phyloP scores from a whole-genome alignment of 2,888 invertebrate genomes.

The Spodoptera exigua region DNA sequence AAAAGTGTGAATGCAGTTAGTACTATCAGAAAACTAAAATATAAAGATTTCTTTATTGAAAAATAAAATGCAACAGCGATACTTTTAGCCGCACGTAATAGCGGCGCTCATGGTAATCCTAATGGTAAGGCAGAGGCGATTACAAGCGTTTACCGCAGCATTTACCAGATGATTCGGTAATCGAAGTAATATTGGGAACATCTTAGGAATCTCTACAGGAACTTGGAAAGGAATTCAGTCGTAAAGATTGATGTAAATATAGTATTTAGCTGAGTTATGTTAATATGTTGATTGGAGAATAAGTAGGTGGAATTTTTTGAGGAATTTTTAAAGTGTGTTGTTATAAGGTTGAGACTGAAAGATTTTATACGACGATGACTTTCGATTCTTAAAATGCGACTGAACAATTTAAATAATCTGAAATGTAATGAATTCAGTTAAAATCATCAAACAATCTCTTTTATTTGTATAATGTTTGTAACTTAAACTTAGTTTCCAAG shows the following conservation, averaged over 20 bases:
- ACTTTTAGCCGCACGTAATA: constrained; percentile 73
- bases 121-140: constrained; percentile 82
- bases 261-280: constrained; percentile 70
- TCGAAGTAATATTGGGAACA: constrained; percentile 79
- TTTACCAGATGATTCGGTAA: constrained; percentile 86
- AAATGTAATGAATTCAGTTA: too few relatives aligned
- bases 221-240: constrained; percentile 66
- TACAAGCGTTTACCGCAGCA: constrained; percentile 76
- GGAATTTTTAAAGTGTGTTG: constrained; percentile 35
- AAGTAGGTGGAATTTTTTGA: constrained; percentile 37
- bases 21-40: constrained; percentile 1
- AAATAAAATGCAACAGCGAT: constrained; percentile 59
- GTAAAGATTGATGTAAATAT: constrained; percentile 70
- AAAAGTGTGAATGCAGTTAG: too few relatives aligned
- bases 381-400: too few relatives aligned
- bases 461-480: too few relatives aligned
- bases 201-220: constrained; percentile 71
- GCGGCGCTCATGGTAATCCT: constrained; percentile 78
- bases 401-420: too few relatives aligned
- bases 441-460: too few relatives aligned
- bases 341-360: background rate
- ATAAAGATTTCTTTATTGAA: constrained; percentile 30
- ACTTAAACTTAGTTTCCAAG: background rate
- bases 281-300: constrained; percentile 65
- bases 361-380: too few relatives aligned